phyloP scores from a whole-genome alignment of 2,888 invertebrate species.

The Neoitamus cyanurus region DNA sequence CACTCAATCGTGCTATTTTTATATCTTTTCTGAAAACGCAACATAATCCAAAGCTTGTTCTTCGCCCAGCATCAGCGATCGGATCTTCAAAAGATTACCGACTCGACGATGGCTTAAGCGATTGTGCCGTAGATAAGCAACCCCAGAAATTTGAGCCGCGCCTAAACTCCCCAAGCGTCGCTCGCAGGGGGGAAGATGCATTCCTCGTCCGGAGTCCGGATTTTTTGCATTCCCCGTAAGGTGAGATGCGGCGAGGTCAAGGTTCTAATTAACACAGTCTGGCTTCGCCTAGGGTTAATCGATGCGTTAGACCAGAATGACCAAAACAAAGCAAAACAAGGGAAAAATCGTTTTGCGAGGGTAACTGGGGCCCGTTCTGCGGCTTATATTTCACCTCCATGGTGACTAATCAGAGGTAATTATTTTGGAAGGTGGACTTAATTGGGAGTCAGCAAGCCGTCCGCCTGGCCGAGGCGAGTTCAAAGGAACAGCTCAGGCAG shows the following conservation, averaged over 20 bases:
- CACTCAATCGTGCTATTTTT: not conserved
- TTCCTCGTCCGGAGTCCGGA: not conserved
- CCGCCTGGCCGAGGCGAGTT: too few species aligned
- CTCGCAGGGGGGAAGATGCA: not conserved
- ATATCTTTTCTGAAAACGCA: not conserved
- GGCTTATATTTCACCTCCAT: not conserved
- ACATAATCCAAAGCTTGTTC: not conserved
- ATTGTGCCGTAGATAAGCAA: not conserved
- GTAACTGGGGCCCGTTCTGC: not conserved
- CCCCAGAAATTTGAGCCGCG: not conserved
- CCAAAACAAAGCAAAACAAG: not conserved
- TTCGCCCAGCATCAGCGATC: not conserved
- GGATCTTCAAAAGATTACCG: constrained; percentile 24
- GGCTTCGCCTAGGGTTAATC: constrained; percentile 13
- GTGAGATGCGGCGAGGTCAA: constrained; percentile 17
- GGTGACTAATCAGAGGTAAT: not conserved
- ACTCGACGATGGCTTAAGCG: not conserved
- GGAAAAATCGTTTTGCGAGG: not conserved
- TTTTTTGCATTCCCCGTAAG: constrained; percentile 2
- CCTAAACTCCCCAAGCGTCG: not conserved
- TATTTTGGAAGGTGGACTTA: not conserved
- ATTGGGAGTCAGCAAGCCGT: not conserved
- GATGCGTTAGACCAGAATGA: constrained; percentile 23
- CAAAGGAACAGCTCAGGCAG: too few species aligned
- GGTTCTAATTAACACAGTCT: constrained; percentile 24